Base-by-base conservation (phyloP, 2,888 invertebrate species). In the Conchocele bisecta region DNA sequence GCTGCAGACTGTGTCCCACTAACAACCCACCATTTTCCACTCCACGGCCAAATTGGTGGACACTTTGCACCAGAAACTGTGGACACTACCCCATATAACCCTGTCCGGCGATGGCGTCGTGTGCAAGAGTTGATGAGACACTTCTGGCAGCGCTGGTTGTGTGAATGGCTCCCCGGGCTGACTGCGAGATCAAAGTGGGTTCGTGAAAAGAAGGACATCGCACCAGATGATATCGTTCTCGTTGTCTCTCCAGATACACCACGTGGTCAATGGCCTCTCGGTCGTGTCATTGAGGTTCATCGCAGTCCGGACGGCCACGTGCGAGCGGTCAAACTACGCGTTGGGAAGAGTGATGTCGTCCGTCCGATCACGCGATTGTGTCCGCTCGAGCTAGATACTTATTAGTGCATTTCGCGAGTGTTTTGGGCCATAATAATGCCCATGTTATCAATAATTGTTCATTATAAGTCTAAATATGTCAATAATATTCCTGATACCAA, bases 21-120 rank as follows among this genome's bases (percentile, higher is more conserved):
- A 22, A 70, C 82, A 6, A 75, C 77, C 11, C 77, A 82, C 41
- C 74, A 83, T 66, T 77, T 83, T 42, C n/a, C n/a, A n/a, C 20
- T 81, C 13, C 56, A 54, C 61, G 68, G 73, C 15, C 81, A 82
- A 63, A 15, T 63, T 9, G 70, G 77, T 4, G 75, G 79, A 9
- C 57, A 75, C 26, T 74, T 79, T 44, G 76, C 74, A 3, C 70
- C 76, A 26, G 68, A 73, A 28, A 17, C 44, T 15, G 68, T 61
- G 3, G 57, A 75, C 39, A n/a, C 22, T 5, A 44, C 33, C 24
- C 39, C 35, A 17, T 59, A 41, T 5, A 31, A 39, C 42, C 33
- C 37, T 26, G 17, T 33, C 39, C 56, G 51, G 22, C 22, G 74
- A 13, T 81, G 68, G 77, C 31, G 75, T 20, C 35, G 39, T 9